Conservation (phyloP, 2,888 invertebrate genomes). For the Lysandra coridon region DNA sequence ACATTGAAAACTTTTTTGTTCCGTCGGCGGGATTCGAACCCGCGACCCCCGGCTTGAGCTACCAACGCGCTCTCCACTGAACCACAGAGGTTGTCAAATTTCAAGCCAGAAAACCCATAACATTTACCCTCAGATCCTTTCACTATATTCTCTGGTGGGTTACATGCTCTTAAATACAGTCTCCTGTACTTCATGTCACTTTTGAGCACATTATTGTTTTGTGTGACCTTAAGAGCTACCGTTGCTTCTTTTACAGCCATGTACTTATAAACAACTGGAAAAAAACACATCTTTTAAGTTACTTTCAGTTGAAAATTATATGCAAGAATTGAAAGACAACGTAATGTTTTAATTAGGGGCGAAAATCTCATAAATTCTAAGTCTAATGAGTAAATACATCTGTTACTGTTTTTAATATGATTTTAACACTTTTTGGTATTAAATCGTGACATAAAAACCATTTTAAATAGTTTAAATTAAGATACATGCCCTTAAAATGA, state of each 20-base stretch:
- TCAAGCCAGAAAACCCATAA: not conserved
- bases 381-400: not conserved
- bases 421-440: not conserved
- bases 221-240: slow-evolving; percentile 62
- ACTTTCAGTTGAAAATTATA: slow-evolving; percentile 22
- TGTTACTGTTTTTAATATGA: not conserved
- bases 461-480: not conserved
- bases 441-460: not conserved
- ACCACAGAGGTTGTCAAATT: no score
- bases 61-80: no score
- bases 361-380: no score
- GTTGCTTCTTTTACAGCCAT: slow-evolving; percentile 82
- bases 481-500: not conserved
- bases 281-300: slow-evolving; percentile 38
- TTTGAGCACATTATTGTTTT: slow-evolving; percentile 76
- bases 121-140: slow-evolving; percentile 86
- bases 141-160: slow-evolving; percentile 85
- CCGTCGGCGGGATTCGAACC: no score
- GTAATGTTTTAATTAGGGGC: no score
- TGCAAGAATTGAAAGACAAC: not conserved
- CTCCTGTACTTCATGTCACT: slow-evolving; percentile 82
- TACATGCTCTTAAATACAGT: slow-evolving; percentile 84
- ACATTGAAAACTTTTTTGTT: no score
- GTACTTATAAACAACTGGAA: slow-evolving; percentile 89
- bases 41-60: no score